Evolutionary conservation across 2,888 invertebrate genomes (phyloP).

Genomic region (Tipula vernalis): DNA sequence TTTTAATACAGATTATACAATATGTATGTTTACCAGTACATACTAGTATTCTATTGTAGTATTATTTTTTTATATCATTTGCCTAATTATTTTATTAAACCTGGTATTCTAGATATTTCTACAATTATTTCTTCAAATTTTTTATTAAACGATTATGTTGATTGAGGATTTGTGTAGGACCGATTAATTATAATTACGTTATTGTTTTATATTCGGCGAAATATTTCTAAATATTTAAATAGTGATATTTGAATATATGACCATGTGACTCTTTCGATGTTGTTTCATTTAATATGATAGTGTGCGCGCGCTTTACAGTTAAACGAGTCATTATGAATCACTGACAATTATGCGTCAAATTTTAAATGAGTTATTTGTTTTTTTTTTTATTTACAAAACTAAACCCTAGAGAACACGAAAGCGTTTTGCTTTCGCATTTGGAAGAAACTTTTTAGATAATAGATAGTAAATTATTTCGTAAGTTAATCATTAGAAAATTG

Average conservation of each 20-base stretch:
- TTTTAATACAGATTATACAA: neutral
- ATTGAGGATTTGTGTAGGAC: constrained; percentile 4
- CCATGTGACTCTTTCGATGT: neutral
- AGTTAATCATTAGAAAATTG: neutral
- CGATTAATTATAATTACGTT: neutral
- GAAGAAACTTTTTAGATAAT: neutral
- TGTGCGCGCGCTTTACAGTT: neutral
- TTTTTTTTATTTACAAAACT: neutral
- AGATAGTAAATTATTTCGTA: neutral
- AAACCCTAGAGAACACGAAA: neutral
- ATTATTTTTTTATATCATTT: neutral
- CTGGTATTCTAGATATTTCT: neutral
- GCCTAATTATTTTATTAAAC: neutral
- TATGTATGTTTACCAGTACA: neutral
- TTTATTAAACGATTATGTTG: neutral
- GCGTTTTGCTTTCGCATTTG: neutral
- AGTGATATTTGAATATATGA: neutral
- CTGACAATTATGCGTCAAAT: neutral
- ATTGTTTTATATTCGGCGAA: neutral
- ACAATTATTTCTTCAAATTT: neutral
- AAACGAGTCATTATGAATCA: neutral
- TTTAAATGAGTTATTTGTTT: neutral
- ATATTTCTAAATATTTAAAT: neutral
- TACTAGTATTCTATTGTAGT: neutral
- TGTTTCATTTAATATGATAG: neutral